Base-by-base conservation (phyloP, 30 jellyfish, hydroid and myxozoan genomes). In the Turritopsis rubra region DNA sequence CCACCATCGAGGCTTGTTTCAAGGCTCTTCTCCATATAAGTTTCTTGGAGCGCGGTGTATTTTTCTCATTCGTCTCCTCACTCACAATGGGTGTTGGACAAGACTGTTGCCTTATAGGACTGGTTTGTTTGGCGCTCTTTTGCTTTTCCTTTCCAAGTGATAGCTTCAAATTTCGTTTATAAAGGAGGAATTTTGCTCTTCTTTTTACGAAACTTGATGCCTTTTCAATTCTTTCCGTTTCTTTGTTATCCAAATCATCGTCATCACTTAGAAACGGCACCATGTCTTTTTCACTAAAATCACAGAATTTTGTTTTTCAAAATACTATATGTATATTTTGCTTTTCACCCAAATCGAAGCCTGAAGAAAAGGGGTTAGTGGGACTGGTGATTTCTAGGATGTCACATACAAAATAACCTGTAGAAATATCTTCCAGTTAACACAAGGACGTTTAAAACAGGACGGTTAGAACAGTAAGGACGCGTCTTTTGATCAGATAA, bases 191-290 rank as follows among this genome's bases (percentile, higher is more conserved):
- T 1, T 68, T 68, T 22, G 77, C 19, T n/a, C 77, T 23, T 27
- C 30, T 16, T 68, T 68, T 68, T n/a, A 68, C 77, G 30, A 68
- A 68, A 7, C 22, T 68, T 27, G 77, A 68, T 19, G 77, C 77
- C 19, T 68, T 68, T 13, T 41, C 60, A 41, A 41, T 5, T 68
- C 19, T 68, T 17, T 68, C 30, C 22, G 77, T 0, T 68, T 23
- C 30, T 22, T 68, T 23, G 30, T 60, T 60, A 18, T 18, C 19
- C 19, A 23, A n/a, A 1, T 68, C 77, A 0, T 68, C 30, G 23
- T 68, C 77, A 68, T 68, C 77, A 27, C 31, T 27, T n/a, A 68
- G 9, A 27, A 68, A n/a, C 19, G 77, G 77, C 30, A n/a, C 77
- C 77, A 68, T 68, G 30, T 68, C 77, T n/a, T 23, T 68, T 68